Percentiles rank a stretch among this genome's conserved stretches.
Conservation (phyloP, 2,797 vertebrate species). For the Micromesistius poutassou region DNA sequence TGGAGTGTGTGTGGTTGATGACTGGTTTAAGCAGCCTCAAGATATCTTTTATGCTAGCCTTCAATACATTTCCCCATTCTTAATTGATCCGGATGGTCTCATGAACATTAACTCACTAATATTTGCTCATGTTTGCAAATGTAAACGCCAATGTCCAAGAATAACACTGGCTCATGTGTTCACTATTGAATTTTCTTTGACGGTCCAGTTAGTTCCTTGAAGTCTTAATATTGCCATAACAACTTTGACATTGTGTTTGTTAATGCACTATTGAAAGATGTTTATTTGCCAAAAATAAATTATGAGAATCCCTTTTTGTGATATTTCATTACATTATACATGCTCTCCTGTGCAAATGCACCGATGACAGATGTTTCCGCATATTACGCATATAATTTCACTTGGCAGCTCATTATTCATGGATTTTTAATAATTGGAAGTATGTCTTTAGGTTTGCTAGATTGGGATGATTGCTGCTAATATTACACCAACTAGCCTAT, state of each 20-base stretch:
- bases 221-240: slow-evolving; percentile 39
- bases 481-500: too few relatives aligned
- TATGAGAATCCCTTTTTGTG: slow-evolving; percentile 24
- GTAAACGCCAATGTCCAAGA: neutral
- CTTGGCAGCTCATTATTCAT: neutral
- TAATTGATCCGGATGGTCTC: too few relatives aligned
- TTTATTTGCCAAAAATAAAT: slow-evolving; percentile 61
- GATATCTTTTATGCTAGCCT: too few relatives aligned
- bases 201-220: slow-evolving; percentile 1
- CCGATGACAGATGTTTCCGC: neutral
- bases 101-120: neutral
- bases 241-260: slow-evolving; percentile 59
- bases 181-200: neutral
- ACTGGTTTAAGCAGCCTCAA: too few relatives aligned
- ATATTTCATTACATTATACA: neutral
- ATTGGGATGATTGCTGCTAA: neutral
- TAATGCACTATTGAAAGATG: slow-evolving; percentile 61
- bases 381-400: neutral
- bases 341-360: neutral
- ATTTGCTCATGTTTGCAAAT: neutral
- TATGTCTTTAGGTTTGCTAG: neutral
- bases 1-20: too few relatives aligned
- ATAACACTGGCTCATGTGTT: neutral
- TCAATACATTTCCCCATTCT: too few relatives aligned
- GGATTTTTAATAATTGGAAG: neutral